Evolutionary conservation across 1,140 invertebrate genomes (phyloP).

Genomic region (Lepidurus couesii): DNA sequence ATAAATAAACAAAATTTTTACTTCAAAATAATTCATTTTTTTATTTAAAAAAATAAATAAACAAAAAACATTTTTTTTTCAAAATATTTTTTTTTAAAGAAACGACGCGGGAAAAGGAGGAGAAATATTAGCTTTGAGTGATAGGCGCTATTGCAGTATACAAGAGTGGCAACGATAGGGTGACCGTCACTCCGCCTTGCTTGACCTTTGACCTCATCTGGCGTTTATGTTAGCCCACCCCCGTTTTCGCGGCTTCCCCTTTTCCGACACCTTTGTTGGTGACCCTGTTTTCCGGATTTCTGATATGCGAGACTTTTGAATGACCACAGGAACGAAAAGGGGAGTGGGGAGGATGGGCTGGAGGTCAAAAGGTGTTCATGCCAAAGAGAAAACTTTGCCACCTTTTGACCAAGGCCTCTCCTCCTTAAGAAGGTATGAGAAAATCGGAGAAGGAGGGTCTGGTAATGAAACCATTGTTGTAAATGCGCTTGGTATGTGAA

Average conservation of each 20-base stretch:
- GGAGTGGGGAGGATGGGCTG: slow-evolving; percentile 8
- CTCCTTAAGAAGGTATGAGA: neutral
- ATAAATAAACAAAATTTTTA: no score
- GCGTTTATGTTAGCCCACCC: neutral
- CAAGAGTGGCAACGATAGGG: neutral
- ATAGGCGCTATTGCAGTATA: neutral
- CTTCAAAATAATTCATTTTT: no score
- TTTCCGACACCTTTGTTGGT: slow-evolving; percentile 9
- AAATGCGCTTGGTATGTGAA: slow-evolving; percentile 19
- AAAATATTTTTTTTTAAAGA: no score
- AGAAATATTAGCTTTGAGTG: neutral
- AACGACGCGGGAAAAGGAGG: neutral
- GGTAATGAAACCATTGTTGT: slow-evolving; percentile 22
- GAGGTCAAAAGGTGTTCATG: neutral
- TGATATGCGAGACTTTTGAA: neutral
- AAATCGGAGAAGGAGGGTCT: neutral
- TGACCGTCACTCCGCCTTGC: neutral
- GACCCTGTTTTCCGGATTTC: slow-evolving; percentile 2
- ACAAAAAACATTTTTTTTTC: neutral
- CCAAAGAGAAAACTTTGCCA: neutral
- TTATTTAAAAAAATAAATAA: neutral
- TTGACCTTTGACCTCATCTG: slow-evolving; percentile 16
- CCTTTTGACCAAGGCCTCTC: neutral
- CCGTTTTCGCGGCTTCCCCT: slow-evolving; percentile 18
- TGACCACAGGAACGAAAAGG: neutral